Base-by-base conservation (phyloP, 2,888 invertebrate species). In the Terebella lapidaria region DNA sequence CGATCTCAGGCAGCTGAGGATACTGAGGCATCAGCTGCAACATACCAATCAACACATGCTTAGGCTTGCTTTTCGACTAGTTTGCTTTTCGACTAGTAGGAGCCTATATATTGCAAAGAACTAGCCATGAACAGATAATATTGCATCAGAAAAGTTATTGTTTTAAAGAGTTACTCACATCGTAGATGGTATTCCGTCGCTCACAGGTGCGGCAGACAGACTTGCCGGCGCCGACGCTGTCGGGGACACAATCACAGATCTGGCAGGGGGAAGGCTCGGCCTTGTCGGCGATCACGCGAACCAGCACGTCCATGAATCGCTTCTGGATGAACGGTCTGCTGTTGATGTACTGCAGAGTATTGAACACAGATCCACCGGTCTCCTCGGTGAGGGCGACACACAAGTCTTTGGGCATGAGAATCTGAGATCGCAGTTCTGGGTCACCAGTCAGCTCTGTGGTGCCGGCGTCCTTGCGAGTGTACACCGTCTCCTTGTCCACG, bases 401-500 rank as follows among this genome's bases (percentile, higher is more conserved):
- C 46, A 67, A 60, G 64, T 77, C 78, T 18, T 66, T 63, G 4
- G 76, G 74, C 59, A 75, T n/a, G 2, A 22, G 47, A n/a, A 60
- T 27, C 25, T 54, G 46, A 22, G 27, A 28, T 5, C 53, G 26
- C 4, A 92, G 82, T 49, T 86, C 88, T 0, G 82, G 78, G 78
- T 92, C 91, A 0, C 92, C 92, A 27, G 82, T 84, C 25, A 90
- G 76, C 1, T 81, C 76, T 66, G 87, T 86, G 15, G 63, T 63
- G 57, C 71, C 70, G 57, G 87, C 85, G 74, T 89, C 91, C 68
- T 89, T 90, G 74, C 89, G 89, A 0, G 92, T 91, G 75, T 88
- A 94, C 0, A 91, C 90, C 55, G 85, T 80, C 0, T 84, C 83
- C 35, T 86, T 42, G 61, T 69, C 69, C 15, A 59, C 55, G 49